A percentile compares a stretch with the other conserved stretches of the same genome.
These are phyloP conservation scores for Arvicanthis niloticus DNA, from an alignment of 2,113 vertebrate genomes.

Conservation along the genomic window DNA sequence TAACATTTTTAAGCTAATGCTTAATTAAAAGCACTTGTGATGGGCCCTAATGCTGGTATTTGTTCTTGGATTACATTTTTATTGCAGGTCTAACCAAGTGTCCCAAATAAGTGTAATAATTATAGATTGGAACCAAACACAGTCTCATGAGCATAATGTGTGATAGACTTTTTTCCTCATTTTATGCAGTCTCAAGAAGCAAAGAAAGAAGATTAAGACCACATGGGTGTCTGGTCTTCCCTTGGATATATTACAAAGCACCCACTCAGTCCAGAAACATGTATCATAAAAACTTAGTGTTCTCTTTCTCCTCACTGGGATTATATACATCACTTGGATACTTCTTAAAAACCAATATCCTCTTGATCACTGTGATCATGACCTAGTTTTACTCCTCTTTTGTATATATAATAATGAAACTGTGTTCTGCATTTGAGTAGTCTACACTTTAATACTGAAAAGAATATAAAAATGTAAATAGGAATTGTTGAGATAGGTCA, in stretches of 20 bases:
- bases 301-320: background rate
- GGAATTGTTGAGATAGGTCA: background rate
- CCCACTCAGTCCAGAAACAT: background rate
- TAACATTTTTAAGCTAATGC: slow-evolving; percentile 58
- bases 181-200: slow-evolving; percentile 4
- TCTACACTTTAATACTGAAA: background rate
- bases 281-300: background rate
- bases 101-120: background rate
- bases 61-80: slow-evolving; percentile 60
- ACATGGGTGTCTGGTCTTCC: background rate
- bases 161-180: slow-evolving; percentile 15
- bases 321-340: background rate
- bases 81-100: slow-evolving; percentile 51
- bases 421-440: background rate
- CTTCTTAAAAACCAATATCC: background rate
- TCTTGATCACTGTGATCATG: background rate
- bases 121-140: background rate
- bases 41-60: slow-evolving; percentile 50
- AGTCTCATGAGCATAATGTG: background rate
- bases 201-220: slow-evolving; percentile 1
- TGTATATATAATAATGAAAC: slow-evolving; percentile 17
- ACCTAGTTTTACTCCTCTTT: slow-evolving; percentile 40
- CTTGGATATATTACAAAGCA: background rate
- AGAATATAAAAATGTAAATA: background rate
- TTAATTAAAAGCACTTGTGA: slow-evolving; percentile 70